These are phyloP conservation scores for Acanthiza pusilla DNA, from an alignment of 2,797 vertebrate genomes.

Conservation along the genomic window DNA sequence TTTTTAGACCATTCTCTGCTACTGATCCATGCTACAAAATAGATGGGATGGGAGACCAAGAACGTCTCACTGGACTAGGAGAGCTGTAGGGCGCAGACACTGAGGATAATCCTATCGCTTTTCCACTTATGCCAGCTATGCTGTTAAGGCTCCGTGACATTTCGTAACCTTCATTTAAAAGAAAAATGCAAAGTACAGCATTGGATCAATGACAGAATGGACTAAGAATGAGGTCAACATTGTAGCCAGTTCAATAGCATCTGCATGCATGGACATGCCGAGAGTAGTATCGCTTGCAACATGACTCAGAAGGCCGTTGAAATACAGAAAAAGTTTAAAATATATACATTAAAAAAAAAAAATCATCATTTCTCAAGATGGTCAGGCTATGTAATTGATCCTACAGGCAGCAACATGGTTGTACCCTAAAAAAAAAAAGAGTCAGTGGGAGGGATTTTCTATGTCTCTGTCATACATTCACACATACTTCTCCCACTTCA, in stretches of 20 bases:
- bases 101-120: slow-evolving; percentile 85
- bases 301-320: slow-evolving; percentile 50
- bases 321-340: slow-evolving; percentile 37
- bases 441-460: slow-evolving; percentile 28
- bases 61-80: slow-evolving; percentile 88
- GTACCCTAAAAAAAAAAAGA: slow-evolving; percentile 41
- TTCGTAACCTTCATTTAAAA: slow-evolving; percentile 90
- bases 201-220: slow-evolving; percentile 82
- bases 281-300: slow-evolving; percentile 80
- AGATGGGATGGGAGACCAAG: slow-evolving; percentile 88
- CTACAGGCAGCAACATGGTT: slow-evolving; percentile 39
- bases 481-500: slow-evolving; percentile 4
- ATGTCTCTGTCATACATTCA: neutral
- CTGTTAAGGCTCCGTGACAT: slow-evolving; percentile 92
- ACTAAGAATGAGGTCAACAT: slow-evolving; percentile 73
- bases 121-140: slow-evolving; percentile 86
- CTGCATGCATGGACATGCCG: slow-evolving; percentile 89
- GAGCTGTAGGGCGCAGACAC: slow-evolving; percentile 88
- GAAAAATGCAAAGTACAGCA: slow-evolving; percentile 89
- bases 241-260: slow-evolving; percentile 78
- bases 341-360: neutral
- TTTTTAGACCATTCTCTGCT: slow-evolving; percentile 84
- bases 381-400: slow-evolving; percentile 40
- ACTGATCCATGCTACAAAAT: slow-evolving; percentile 90
- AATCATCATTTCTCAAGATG: neutral